Evolutionary conservation across 2,888 invertebrate genomes (phyloP).

Genomic region (Halictus quadricinctus): DNA sequence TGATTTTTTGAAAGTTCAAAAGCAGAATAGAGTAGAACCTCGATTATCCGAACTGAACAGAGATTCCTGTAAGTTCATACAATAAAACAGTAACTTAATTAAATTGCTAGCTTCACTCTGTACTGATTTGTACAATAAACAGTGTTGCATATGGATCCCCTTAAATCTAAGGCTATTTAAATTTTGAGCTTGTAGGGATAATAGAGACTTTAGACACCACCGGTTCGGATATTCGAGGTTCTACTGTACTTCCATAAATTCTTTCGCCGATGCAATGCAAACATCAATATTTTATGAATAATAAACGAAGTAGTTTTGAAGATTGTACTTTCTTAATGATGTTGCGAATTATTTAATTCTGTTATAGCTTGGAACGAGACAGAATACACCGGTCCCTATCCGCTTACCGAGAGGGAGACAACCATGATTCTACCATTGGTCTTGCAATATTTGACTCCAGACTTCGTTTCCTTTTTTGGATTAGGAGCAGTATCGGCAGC

Average conservation of each 20-base stretch:
- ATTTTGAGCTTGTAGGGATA: not conserved
- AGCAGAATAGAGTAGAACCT: no score
- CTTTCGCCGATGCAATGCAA: not conserved
- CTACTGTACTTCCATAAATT: not conserved
- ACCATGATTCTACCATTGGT: constrained; percentile 99
- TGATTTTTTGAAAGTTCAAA: no score
- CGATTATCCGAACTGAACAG: no score
- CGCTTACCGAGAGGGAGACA: constrained; percentile 90
- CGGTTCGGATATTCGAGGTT: not conserved
- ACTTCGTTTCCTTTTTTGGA: constrained; percentile 98
- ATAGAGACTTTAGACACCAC: no score
- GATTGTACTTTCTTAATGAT: not conserved
- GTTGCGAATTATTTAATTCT: constrained; percentile 7
- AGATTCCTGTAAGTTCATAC: no score
- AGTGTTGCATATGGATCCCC: no score
- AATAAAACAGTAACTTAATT: no score
- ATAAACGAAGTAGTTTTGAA: not conserved
- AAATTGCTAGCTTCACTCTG: no score
- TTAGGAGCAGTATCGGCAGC: constrained; percentile 99
- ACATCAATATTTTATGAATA: not conserved
- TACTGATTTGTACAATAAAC: no score
- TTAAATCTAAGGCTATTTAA: not conserved
- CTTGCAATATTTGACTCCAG: constrained; percentile 97
- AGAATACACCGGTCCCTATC: constrained; percentile 89
- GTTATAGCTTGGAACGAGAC: constrained; percentile 97